Base-by-base conservation (phyloP, 1,140 invertebrate species). In the Drosophila kanapiae region DNA sequence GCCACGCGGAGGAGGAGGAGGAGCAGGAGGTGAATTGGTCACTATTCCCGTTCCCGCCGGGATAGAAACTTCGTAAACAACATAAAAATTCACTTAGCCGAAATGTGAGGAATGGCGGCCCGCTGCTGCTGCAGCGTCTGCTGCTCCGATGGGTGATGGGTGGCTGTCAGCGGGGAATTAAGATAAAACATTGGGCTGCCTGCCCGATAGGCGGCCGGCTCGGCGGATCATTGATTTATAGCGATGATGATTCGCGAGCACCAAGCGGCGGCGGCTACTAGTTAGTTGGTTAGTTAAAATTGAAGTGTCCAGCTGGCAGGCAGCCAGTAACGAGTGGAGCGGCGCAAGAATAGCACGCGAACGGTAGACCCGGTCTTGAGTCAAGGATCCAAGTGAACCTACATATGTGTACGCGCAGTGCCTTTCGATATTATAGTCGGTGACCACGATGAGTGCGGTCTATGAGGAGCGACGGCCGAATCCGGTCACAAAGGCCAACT, bases 401-500 rank as follows among this genome's bases (percentile, higher is more conserved):
- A 23, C 23, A 23, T 23, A 64, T 37, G 27, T 35, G 43, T 45
- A 16, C 54, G 49, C 40, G 33, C 6, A 16, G 51, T 56, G 31
- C 48, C 59, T 16, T 40, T 35, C 37, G 35, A 56, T 56, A 56
- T 38, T 56, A 56, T 10, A 56, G 53, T 56, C 53, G 53, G 53
- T 56, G 53, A 33, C 42, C 40, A 71, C 31, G 77, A 88, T 88
- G 85, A 71, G 64, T 51, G 37, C 75, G n/a, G 43, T 62, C 35
- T 58, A 80, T 43, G 68, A 74, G 56, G 51, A 80, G 67, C 78
- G 78, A 13, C 70, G 80, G 58, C 91, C 91, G 29, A 92, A 92
- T 91, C 91, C 91, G 14, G 80, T 91, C 65, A 71, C 91, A 31
- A 78, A 78, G 49, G 90, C 91, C n/a, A 92, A 91, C 75, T 82